Base-by-base conservation (phyloP, 35 echinoderm and acorn worm genomes). In the Apostichopus parvimensis region DNA sequence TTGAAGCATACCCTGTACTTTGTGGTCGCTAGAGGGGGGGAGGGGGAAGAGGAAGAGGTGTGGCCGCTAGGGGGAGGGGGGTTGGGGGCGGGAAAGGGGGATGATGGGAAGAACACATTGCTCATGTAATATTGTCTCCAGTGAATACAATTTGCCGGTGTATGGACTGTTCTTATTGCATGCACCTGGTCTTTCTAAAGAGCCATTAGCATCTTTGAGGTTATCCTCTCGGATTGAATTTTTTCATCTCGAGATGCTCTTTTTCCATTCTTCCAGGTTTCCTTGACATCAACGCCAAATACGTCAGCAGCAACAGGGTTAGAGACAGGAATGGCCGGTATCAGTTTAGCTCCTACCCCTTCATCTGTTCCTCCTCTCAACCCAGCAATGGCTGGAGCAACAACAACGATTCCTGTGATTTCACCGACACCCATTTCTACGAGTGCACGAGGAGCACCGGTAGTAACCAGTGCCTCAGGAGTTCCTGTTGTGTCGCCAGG, bases 201-300 rank as follows among this genome's bases (percentile, higher is more conserved):
- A 45, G 34, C 34, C 34, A 45, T 45, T 45, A 75, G 14, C 71
- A 75, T 75, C 21, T 75, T 75, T 14, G 14, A 22, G 71, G 21
- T 75, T 4, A 75, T 45, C 34, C 0, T 4, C 34, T 45, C 34
- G 34, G 34, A 12, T 61, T 0, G 58, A 0, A 12, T 0, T 12
- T 61, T 61, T 12, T 9, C 7, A 61, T 61, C 58, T 61, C 58
- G 58, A 61, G 8, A 61, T 1, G 12, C 0, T 12, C 58, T 75
- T 75, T 75, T 3, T n/a, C 6, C 13, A 4, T 78, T 57, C 26
- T 20, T 23, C 0, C 26, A 95, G 96, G 96, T 98, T 3, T 98
- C 96, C 13, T 64, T 95, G 6, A 90, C 96, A 57, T 95, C 96
- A 4, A 95, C 96, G 86, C 93, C 96, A 82, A 91, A 92, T 84